Evolutionary conservation across 2,888 invertebrate genomes (phyloP).

Genomic region (Dascillus cervinus): DNA sequence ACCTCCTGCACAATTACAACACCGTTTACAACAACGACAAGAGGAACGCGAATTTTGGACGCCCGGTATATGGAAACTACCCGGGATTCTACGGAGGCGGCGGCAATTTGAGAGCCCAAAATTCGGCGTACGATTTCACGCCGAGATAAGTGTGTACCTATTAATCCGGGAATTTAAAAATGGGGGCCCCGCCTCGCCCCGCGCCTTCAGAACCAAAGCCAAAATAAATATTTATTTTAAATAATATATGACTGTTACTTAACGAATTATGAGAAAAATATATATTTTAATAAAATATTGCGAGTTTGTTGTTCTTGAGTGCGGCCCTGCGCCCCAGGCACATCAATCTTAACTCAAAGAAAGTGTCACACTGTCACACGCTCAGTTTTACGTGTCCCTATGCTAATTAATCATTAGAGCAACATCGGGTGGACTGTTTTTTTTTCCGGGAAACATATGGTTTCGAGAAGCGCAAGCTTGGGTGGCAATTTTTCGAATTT

Average conservation of each 20-base stretch:
- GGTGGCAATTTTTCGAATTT: too few species aligned
- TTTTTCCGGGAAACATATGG: too few species aligned
- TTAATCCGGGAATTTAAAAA: too few species aligned
- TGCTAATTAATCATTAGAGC: conserved; percentile 38
- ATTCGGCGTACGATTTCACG: conserved; percentile 34
- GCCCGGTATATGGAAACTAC: conserved; percentile 36
- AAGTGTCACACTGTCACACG: conserved; percentile 37
- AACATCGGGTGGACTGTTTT: conserved; percentile 14
- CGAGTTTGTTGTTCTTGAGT: too few species aligned
- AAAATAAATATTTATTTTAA: too few species aligned
- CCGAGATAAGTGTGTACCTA: too few species aligned
- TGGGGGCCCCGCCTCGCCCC: too few species aligned
- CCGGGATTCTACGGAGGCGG: conserved; percentile 32
- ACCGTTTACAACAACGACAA: conserved; percentile 36
- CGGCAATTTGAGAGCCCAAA: conserved; percentile 27
- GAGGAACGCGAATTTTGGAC: conserved; percentile 30
- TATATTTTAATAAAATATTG: too few species aligned
- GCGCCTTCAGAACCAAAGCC: too few species aligned
- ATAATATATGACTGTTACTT: too few species aligned
- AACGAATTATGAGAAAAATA: too few species aligned
- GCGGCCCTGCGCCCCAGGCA: conserved; percentile 1
- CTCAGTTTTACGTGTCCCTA: conserved; percentile 34
- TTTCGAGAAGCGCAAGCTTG: too few species aligned
- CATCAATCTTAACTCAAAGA: conserved; percentile 17
- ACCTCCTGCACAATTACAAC: conserved; percentile 39